A percentile compares a stretch with the other conserved stretches of the same genome.
phyloP scores from a whole-genome alignment of 2,888 invertebrate species.

The Malachius bipustulatus region DNA sequence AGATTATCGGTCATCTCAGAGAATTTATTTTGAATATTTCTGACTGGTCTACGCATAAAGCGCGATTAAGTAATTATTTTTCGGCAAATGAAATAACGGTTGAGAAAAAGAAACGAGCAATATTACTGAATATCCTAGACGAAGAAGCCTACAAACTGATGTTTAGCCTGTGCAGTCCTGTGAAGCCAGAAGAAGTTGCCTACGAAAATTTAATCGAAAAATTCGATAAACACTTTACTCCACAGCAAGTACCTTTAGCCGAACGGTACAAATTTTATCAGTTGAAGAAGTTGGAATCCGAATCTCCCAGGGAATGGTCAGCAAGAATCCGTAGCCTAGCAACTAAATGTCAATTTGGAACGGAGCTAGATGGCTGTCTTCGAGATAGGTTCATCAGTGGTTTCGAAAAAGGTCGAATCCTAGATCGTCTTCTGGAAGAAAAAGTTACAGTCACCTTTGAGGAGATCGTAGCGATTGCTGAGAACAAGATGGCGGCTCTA shows the following conservation, averaged over 20 bases:
- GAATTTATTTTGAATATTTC: constrained; percentile 7
- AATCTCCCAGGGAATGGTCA: constrained; percentile 19
- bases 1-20: constrained; percentile 3
- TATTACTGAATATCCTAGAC: constrained; percentile 19
- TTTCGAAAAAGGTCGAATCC: constrained; percentile 14
- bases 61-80: constrained; percentile 16
- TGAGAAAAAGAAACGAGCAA: constrained; percentile 18
- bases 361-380: constrained; percentile 12
- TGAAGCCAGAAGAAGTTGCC: constrained; percentile 18
- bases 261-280: constrained; percentile 19
- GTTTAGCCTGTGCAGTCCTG: constrained; percentile 17
- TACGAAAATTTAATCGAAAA: constrained; percentile 14
- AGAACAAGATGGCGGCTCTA: constrained; percentile 8
- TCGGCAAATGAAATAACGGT: constrained; percentile 16
- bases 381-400: constrained; percentile 20
- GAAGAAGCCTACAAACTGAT: constrained; percentile 21
- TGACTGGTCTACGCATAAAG: constrained; percentile 6
- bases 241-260: constrained; percentile 12
- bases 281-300: constrained; percentile 14
- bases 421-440: constrained; percentile 17
- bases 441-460: constrained; percentile 9
- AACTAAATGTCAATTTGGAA: constrained; percentile 18
- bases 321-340: constrained; percentile 17
- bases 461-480: constrained; percentile 7
- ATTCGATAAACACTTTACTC: constrained; percentile 17